These are phyloP conservation scores for Megalurothrips usitatus DNA, from an alignment of 2,888 invertebrate species.

Conservation along the genomic window DNA sequence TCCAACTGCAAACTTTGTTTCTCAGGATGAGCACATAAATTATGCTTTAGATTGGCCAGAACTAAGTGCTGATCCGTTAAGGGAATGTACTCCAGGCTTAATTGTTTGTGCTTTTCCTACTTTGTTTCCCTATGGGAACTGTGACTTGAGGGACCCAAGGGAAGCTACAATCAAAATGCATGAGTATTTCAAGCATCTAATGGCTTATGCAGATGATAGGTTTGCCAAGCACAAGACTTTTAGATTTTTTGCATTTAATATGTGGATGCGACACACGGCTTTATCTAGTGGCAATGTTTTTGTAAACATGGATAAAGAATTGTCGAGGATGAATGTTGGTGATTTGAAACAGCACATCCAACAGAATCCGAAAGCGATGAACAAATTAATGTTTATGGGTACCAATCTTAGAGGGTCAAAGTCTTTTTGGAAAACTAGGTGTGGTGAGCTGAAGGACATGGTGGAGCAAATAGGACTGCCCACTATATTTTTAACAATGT, in stretches of 20 bases:
- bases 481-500: conserved; percentile 35
- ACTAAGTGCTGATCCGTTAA: conserved; percentile 5
- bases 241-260: conserved; percentile 28
- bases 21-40: neutral
- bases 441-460: conserved; percentile 34
- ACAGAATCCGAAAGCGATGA: conserved; percentile 28
- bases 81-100: conserved; percentile 31
- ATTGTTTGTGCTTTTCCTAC: conserved; percentile 33
- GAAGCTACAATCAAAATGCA: neutral
- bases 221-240: conserved; percentile 30
- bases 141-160: conserved; percentile 30
- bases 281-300: neutral
- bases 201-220: conserved; percentile 27
- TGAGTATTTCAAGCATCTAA: conserved; percentile 29
- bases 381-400: conserved; percentile 32
- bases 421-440: conserved; percentile 32
- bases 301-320: neutral
- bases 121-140: conserved; percentile 32
- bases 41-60: conserved; percentile 16
- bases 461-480: conserved; percentile 34
- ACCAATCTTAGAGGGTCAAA: conserved; percentile 33
- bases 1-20: neutral
- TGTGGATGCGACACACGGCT: neutral
- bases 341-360: conserved; percentile 28
- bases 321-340: neutral